A percentile compares a stretch with the other conserved stretches of the same genome.
Conservation (phyloP, 2,888 invertebrate genomes). For the Standfussiana lucernea region DNA sequence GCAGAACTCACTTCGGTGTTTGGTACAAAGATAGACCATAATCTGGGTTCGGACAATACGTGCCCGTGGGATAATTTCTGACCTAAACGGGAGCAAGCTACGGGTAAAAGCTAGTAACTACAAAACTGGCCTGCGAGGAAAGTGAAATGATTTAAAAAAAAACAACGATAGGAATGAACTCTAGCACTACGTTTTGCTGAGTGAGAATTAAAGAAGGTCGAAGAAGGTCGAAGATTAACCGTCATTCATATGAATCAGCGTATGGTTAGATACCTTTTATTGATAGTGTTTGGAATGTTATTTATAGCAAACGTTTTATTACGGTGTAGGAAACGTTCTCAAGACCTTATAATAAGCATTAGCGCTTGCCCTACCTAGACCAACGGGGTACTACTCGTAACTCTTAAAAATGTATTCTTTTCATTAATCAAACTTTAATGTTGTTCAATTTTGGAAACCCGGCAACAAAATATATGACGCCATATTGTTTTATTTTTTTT, state of each 20-base stretch:
- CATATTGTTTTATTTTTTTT: constrained; percentile 53
- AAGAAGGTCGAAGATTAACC: constrained; percentile 19
- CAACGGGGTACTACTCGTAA: background rate
- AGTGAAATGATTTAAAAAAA: background rate
- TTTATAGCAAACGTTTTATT: background rate
- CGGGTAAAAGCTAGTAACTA: background rate
- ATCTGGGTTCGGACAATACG: background rate
- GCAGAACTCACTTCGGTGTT: background rate
- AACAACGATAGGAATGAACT: background rate
- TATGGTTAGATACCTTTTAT: background rate
- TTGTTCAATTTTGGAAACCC: constrained; percentile 21
- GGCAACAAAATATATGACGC: background rate
- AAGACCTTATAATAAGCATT: background rate
- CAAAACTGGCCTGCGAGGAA: background rate
- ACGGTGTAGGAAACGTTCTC: background rate
- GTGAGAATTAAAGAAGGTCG: constrained; percentile 21
- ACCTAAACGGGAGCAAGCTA: background rate
- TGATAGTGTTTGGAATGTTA: background rate
- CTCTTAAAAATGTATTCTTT: background rate
- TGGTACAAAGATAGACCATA: background rate
- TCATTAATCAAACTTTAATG: background rate
- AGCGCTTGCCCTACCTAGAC: no score
- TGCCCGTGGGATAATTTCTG: background rate
- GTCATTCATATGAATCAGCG: background rate
- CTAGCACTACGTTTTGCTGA: constrained; percentile 2